Base-by-base conservation (phyloP, 2,888 invertebrate species). In the Lissonota sp. region DNA sequence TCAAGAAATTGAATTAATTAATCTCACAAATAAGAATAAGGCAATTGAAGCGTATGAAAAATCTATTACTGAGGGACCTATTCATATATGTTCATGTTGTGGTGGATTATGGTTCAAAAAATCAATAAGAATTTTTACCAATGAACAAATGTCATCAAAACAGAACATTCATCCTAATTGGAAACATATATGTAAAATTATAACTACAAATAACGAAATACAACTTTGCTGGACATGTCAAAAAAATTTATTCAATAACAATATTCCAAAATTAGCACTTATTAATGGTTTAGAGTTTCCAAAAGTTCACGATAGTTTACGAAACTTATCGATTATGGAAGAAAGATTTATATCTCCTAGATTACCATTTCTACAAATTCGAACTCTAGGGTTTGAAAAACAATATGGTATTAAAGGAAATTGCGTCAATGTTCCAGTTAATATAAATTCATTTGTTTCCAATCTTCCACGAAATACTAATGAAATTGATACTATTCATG, bases 341-440 rank as follows among this genome's bases (percentile, higher is more conserved):
- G 82, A 84, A 77, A 69, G 83, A 60, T 72, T 84, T 14, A 64
- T 84, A 62, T 75, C 79, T 14, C 74, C 82, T 8, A 62, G 82
- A 64, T 62, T 80, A 70, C 73, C 80, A 16, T 84, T 84, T 39
- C 62, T 83, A 73, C 70, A 75, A 71, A 82, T 84, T 42, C 44
- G 79, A 49, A 75, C 72, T 3, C 60, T 78, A 39, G 80, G 81
- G 1, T 64, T 75, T n/a, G 71, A 66, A 64, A 74, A 79, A 57
- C 82, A 84, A 67, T 82, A 74, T 57, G 79, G 77, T 5, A 73
- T 83, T 42, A 77, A 79, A 74, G 83, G 84, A 49, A 79, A 82
- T 70, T 75, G 77, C 46, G 74, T 84, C 2, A 83, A 84, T 72
- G 64, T 85, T 8, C 83, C 84, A 40, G 73, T 85, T 0, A 57